Evolutionary conservation across 2,113 vertebrate species (phyloP), one percentile per base, ranked within the genome.

Genomic region (Tinamus guttatus): DNA sequence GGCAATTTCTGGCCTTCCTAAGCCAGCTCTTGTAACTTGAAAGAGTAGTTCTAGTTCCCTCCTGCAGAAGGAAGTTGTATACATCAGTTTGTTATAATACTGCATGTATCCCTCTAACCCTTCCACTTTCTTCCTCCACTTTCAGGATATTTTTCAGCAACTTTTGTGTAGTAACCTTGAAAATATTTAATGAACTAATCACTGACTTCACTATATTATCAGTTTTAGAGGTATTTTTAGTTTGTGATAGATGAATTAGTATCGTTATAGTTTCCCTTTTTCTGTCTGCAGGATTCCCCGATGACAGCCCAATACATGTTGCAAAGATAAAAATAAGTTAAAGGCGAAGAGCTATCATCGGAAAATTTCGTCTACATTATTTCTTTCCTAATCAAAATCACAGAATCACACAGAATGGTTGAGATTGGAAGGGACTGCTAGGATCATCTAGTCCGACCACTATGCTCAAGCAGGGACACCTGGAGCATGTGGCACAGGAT

Each of bases 281-380:
- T 62, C 73, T 94, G 15, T 62, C 76, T 43, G 10, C 56, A 76
- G 83, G 76, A 75, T 86, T 90, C 91, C 77, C 52, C 80, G 65
- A 54, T 38, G 47, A n/a, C 60, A 87, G 71, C 70, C 79, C 79
- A 87, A 85, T 67, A 74, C 34, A 49, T 90, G 90, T 94, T 92
- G 51, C 32, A 84, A 88, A 47, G 90, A 88, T 70, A 90, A 86
- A 94, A 96, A 93, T 91, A 84, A 93, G 94, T 93, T 89, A 78
- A 94, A 96, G 89, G 79, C 94, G 87, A 95, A 91, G 79, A 95
- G 60, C 87, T 95, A 94, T 67, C 69, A 82, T 45, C 82, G 71
- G 87, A 1, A 71, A 94, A 51, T 87, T 85, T 75, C 91, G 79
- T 76, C 56, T 90, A 15, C 19, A 34, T 65, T 89, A 83, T 45